Conservation (phyloP, 1,140 invertebrate genomes). For the Maconellicoccus hirsutus region DNA sequence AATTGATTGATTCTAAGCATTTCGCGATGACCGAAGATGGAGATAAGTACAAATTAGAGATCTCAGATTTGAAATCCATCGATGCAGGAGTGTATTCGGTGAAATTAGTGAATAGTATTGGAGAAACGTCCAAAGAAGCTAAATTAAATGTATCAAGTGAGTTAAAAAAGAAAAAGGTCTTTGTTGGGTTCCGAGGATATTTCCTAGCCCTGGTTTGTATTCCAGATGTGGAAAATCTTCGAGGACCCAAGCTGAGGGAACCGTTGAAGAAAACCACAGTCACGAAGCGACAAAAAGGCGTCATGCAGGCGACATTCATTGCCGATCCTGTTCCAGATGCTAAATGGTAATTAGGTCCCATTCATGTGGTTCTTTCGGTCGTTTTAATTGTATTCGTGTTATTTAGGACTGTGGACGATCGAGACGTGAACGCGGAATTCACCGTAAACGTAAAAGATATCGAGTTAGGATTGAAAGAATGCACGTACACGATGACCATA, state of each 20-base stretch:
- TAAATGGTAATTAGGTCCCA: slow-evolving; percentile 36
- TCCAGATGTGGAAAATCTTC: slow-evolving; percentile 56
- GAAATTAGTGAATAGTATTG: slow-evolving; percentile 59
- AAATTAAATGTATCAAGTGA: slow-evolving; percentile 58
- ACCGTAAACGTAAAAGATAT: slow-evolving; percentile 47
- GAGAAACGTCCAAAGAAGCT: slow-evolving; percentile 55
- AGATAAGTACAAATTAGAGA: slow-evolving; percentile 57
- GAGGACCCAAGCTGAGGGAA: slow-evolving; percentile 59
- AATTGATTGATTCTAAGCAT: slow-evolving; percentile 45
- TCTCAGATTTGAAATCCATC: slow-evolving; percentile 48
- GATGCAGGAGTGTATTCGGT: slow-evolving; percentile 69
- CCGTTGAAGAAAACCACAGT: slow-evolving; percentile 54
- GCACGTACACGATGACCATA: slow-evolving; percentile 54
- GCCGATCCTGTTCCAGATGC: slow-evolving; percentile 61
- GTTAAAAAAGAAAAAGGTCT: slow-evolving; percentile 30
- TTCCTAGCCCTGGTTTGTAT: background rate
- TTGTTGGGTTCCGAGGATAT: background rate
- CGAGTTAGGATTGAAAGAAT: slow-evolving; percentile 61
- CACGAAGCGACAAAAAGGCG: slow-evolving; percentile 54
- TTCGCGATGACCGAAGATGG: slow-evolving; percentile 47
- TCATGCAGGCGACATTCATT: slow-evolving; percentile 61
- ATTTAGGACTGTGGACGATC: slow-evolving; percentile 39
- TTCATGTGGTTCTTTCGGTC: background rate
- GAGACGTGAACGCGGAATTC: slow-evolving; percentile 36
- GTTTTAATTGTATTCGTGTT: slow-evolving; percentile 25